phyloP scores from a whole-genome alignment of 2,888 invertebrate genomes.

The Acronicta alni region DNA sequence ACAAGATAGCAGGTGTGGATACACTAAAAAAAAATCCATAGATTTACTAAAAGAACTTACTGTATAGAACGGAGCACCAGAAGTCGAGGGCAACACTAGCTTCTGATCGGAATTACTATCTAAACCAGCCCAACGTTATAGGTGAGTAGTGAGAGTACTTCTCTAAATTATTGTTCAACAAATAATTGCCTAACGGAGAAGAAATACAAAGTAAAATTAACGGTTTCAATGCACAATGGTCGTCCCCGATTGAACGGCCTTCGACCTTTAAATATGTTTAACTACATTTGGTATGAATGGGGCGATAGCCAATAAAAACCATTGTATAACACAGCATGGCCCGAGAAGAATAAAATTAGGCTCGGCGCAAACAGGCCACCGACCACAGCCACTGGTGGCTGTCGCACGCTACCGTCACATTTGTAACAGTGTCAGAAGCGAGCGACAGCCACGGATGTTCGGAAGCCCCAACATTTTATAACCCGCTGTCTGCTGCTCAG shows the following conservation, averaged over 20 bases:
- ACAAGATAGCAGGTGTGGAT: no score
- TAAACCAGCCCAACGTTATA: neutral
- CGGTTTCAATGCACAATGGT: neutral
- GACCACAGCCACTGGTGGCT: neutral
- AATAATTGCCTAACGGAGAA: slow-evolving; percentile 2
- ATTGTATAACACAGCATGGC: neutral
- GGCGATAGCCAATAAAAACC: neutral
- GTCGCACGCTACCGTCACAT: no score
- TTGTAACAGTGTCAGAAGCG: no score
- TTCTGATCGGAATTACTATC: neutral
- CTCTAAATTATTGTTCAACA: neutral
- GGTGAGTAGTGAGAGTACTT: neutral
- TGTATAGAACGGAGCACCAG: no score
- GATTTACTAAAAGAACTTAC: no score
- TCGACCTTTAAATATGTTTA: neutral
- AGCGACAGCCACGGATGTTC: no score
- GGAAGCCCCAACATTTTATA: no score
- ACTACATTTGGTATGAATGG: neutral
- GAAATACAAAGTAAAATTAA: slow-evolving; percentile 1
- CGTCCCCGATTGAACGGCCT: neutral
- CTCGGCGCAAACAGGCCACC: no score
- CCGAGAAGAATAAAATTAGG: no score
- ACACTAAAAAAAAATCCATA: no score
- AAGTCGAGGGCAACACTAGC: no score
- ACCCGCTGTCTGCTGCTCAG: no score